Conservation (phyloP, 2,888 invertebrate genomes). For the Scaptomyza polygonia region DNA sequence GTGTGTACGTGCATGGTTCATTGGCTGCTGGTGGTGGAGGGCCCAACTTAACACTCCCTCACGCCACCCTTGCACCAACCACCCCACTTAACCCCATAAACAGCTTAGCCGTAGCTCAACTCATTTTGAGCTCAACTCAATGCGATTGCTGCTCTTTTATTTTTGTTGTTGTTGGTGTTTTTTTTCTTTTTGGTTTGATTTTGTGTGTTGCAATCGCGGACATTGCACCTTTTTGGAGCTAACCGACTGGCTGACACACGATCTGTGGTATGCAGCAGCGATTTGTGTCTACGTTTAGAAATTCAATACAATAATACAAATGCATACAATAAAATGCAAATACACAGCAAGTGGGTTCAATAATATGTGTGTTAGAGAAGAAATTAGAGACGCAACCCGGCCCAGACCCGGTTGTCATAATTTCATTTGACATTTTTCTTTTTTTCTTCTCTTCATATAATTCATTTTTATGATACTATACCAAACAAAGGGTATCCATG, state of each 20-base stretch:
- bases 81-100: not conserved
- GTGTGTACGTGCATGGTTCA: slow-evolving; percentile 18
- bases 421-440: slow-evolving; percentile 41
- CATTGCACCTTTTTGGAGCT: slow-evolving; percentile 72
- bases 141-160: not conserved
- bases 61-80: slow-evolving; percentile 9
- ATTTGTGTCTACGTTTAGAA: slow-evolving; percentile 80
- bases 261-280: slow-evolving; percentile 76
- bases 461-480: not conserved
- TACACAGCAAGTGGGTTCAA: slow-evolving; percentile 48
- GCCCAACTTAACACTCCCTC: slow-evolving; percentile 28
- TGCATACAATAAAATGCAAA: slow-evolving; percentile 12
- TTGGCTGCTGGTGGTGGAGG: slow-evolving; percentile 16
- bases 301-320: slow-evolving; percentile 57
- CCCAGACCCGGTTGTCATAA: slow-evolving; percentile 51
- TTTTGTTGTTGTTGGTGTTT: too few species aligned
- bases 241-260: slow-evolving; percentile 61
- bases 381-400: slow-evolving; percentile 50
- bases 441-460: too few species aligned
- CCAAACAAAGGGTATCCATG: not conserved
- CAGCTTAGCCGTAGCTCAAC: slow-evolving; percentile 5
- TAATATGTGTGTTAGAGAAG: slow-evolving; percentile 41
- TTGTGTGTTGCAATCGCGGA: slow-evolving; percentile 75
- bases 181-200: slow-evolving; percentile 34
- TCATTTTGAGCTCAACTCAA: slow-evolving; percentile 13